Evolutionary conservation across 1,140 invertebrate species (phyloP).

Genomic region (Colletes gigas): DNA sequence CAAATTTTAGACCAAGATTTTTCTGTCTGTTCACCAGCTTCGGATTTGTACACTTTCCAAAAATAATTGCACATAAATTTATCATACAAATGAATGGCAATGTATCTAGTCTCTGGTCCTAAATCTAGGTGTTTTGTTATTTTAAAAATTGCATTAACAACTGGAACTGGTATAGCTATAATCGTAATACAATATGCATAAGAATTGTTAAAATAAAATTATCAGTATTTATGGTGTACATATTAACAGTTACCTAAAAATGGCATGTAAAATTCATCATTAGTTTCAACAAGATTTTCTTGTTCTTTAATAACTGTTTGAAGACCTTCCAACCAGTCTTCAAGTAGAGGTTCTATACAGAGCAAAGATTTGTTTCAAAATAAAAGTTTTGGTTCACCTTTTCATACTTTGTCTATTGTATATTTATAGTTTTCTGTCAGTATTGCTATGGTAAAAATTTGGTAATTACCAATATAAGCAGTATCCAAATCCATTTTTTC

Average conservation of each 20-base stretch:
- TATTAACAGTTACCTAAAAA: slow-evolving; percentile 64
- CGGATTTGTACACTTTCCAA: slow-evolving; percentile 61
- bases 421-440: neutral
- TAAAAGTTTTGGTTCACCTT: neutral
- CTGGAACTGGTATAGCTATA: slow-evolving; percentile 63
- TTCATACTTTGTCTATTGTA: neutral
- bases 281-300: slow-evolving; percentile 47
- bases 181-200: slow-evolving; percentile 24
- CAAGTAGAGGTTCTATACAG: slow-evolving; percentile 61
- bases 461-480: slow-evolving; percentile 65
- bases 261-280: slow-evolving; percentile 63
- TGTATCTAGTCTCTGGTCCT: slow-evolving; percentile 66
- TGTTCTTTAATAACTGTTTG: slow-evolving; percentile 58
- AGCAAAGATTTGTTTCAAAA: slow-evolving; percentile 15
- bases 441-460: slow-evolving; percentile 4
- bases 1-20: slow-evolving; percentile 40
- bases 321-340: slow-evolving; percentile 69
- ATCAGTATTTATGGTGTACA: neutral
- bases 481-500: slow-evolving; percentile 58
- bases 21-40: slow-evolving; percentile 6
- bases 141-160: slow-evolving; percentile 66
- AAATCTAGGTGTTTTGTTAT: slow-evolving; percentile 66
- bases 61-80: slow-evolving; percentile 70
- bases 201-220: neutral
- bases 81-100: slow-evolving; percentile 74